Conservation (phyloP, 2,113 vertebrate genomes). For the Hylia prasina region DNA sequence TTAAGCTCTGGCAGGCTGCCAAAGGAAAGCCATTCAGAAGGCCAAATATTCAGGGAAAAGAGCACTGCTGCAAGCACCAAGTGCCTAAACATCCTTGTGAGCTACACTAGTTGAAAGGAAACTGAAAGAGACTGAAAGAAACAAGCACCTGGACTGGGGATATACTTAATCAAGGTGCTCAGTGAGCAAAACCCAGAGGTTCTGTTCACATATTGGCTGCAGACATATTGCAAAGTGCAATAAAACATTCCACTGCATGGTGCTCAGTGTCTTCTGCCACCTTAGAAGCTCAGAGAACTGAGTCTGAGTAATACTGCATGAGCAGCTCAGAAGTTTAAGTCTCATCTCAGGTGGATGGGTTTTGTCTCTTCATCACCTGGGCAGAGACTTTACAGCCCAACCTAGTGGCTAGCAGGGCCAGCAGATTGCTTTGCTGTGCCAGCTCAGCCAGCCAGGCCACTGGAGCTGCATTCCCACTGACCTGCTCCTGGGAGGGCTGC, state of each 20-base stretch:
- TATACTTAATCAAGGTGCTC: neutral
- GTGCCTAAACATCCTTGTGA: neutral
- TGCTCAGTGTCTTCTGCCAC: neutral
- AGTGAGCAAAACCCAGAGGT: neutral
- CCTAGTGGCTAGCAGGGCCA: neutral
- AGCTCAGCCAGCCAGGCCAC: neutral
- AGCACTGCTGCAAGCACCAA: neutral
- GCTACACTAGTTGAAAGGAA: neutral
- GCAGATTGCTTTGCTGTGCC: neutral
- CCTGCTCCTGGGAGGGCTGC: neutral
- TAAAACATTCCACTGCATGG: accelerated
- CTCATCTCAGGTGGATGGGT: neutral
- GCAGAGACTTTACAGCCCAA: neutral
- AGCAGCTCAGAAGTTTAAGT: neutral
- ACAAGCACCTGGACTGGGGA: neutral
- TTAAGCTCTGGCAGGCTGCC: neutral
- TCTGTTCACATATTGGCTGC: neutral
- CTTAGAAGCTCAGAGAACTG: neutral
- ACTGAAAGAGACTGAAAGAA: neutral
- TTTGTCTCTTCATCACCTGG: neutral
- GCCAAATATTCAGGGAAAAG: conserved; percentile 1
- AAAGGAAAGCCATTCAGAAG: conserved; percentile 16
- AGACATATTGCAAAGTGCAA: neutral
- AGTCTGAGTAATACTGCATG: neutral
- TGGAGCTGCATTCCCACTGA: neutral